Percentiles rank a stretch among this genome's conserved stretches.
phyloP scores from a whole-genome alignment of 1,140 invertebrate species.

The Artemia franciscana region DNA sequence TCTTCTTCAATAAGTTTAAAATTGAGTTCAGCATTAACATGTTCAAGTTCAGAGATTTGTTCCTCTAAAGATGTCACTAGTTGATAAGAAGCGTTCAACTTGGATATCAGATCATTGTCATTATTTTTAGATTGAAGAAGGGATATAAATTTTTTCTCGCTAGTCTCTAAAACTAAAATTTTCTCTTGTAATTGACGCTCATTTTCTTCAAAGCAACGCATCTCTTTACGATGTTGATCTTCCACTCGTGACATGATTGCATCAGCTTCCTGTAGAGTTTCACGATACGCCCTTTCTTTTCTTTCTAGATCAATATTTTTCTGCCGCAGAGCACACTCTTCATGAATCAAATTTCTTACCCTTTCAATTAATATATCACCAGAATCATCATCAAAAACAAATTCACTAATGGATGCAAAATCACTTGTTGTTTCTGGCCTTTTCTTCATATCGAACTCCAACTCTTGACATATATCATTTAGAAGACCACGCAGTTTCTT shows the following conservation, averaged over 20 bases:
- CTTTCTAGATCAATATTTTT: not conserved
- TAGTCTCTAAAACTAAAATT: not conserved
- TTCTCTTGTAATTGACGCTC: not conserved
- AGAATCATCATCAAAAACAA: not conserved
- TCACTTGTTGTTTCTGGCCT: not conserved
- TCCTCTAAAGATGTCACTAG: not conserved
- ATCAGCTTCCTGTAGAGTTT: not conserved
- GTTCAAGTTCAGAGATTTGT: not conserved
- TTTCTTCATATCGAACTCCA: not conserved
- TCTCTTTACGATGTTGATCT: not conserved
- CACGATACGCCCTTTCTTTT: not conserved
- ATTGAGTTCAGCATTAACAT: not conserved
- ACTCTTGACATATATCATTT: not conserved
- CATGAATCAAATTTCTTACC: not conserved
- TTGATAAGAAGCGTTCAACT: not conserved
- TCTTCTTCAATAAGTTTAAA: not conserved
- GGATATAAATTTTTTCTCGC: not conserved
- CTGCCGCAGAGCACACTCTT: not conserved
- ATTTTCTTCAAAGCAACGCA: not conserved
- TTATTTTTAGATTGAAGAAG: not conserved
- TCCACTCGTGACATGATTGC: not conserved
- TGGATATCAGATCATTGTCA: not conserved
- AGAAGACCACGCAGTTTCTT: not conserved
- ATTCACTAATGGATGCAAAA: not conserved
- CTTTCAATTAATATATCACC: not conserved